Conservation (phyloP, 2,888 invertebrate species). For the Tethea ocularis region DNA sequence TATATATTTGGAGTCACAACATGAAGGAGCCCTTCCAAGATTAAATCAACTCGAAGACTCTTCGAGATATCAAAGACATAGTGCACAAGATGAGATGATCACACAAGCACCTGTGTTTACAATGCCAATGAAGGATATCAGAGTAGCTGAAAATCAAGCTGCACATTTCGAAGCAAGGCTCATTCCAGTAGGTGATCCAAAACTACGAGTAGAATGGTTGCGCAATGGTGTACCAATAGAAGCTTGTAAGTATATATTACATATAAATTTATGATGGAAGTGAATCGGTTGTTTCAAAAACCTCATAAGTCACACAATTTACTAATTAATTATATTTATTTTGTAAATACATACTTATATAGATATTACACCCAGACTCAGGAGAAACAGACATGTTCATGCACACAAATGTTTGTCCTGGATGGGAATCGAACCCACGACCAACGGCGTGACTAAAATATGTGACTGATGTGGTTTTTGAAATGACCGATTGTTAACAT, state of each 20-base stretch:
- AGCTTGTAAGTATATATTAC: slow-evolving; percentile 86
- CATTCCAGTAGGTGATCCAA: slow-evolving; percentile 97
- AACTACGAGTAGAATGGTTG: slow-evolving; percentile 96
- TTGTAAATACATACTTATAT: too few relatives aligned
- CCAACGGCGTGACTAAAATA: too few relatives aligned
- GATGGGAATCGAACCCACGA: too few relatives aligned
- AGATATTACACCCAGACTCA: too few relatives aligned
- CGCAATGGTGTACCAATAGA: slow-evolving; percentile 95
- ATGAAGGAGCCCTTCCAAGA: slow-evolving; percentile 92
- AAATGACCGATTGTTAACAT: too few relatives aligned
- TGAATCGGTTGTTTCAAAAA: too few relatives aligned
- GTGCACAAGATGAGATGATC: slow-evolving; percentile 89
- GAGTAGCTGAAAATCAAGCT: slow-evolving; percentile 94
- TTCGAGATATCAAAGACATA: slow-evolving; percentile 88
- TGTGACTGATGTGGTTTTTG: too few relatives aligned
- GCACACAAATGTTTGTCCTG: too few relatives aligned
- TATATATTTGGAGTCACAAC: slow-evolving; percentile 94
- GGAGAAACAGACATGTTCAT: too few relatives aligned
- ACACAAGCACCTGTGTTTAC: slow-evolving; percentile 97
- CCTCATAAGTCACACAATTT: too few relatives aligned
- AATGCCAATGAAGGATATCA: slow-evolving; percentile 93
- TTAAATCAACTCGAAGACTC: slow-evolving; percentile 92
- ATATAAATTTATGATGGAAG: too few relatives aligned
- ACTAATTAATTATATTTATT: too few relatives aligned
- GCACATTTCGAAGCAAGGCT: slow-evolving; percentile 97